Evolutionary conservation across 2,113 vertebrate species (phyloP).

Genomic region (Hippopotamus amphibius): DNA sequence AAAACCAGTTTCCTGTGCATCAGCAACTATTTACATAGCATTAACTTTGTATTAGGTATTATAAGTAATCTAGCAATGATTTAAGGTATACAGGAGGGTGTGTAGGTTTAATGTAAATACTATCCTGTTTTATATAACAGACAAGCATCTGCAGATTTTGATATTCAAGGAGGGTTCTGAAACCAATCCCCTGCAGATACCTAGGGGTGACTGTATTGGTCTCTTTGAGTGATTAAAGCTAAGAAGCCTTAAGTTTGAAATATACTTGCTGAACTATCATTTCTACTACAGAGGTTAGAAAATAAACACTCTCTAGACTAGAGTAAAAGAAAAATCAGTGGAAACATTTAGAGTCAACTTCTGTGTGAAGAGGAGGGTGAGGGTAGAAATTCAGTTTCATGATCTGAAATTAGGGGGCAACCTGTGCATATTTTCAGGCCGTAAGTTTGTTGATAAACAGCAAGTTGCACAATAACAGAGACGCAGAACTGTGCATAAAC

Average conservation of each 20-base stretch:
- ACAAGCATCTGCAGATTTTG: too few relatives aligned
- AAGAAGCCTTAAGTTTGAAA: background rate
- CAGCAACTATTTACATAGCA: background rate
- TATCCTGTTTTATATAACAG: too few relatives aligned
- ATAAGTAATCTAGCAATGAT: too few relatives aligned
- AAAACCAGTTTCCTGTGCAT: background rate
- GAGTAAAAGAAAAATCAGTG: background rate
- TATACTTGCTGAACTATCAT: background rate
- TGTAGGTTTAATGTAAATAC: too few relatives aligned
- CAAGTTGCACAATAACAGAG: background rate
- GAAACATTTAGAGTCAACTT: background rate
- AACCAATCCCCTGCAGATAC: too few relatives aligned
- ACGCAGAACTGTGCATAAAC: background rate
- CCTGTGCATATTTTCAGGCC: background rate
- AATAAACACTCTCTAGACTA: background rate
- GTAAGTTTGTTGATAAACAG: background rate
- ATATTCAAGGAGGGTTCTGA: too few relatives aligned
- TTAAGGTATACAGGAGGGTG: too few relatives aligned
- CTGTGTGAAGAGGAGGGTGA: background rate
- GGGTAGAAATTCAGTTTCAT: background rate
- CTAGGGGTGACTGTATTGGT: too few relatives aligned
- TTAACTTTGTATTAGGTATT: background rate
- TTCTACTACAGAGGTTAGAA: background rate
- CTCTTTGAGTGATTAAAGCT: too few relatives aligned
- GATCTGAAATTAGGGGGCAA: background rate